A percentile compares a stretch with the other conserved stretches of the same genome.
Evolutionary conservation across 2,797 vertebrate species (phyloP).

Genomic region (Lutjanus campechanus): DNA sequence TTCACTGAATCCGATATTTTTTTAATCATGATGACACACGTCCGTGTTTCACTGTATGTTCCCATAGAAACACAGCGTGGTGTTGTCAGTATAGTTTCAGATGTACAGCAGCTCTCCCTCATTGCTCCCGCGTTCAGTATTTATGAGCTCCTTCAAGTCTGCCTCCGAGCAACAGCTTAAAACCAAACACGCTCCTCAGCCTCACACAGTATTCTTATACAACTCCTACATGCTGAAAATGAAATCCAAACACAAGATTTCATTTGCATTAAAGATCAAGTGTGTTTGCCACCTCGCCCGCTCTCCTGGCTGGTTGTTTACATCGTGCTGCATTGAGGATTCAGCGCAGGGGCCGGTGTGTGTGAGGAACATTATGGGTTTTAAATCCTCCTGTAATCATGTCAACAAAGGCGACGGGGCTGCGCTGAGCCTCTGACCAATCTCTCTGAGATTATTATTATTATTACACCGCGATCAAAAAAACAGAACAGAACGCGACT

Average conservation of each 20-base stretch:
- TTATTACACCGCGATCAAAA: slow-evolving; percentile 42
- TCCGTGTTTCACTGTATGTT: slow-evolving; percentile 40
- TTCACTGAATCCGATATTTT: neutral
- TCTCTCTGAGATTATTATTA: slow-evolving; percentile 47
- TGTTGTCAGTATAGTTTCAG: slow-evolving; percentile 51
- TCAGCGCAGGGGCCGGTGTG: slow-evolving; percentile 12
- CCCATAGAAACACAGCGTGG: slow-evolving; percentile 70
- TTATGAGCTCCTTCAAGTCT: slow-evolving; percentile 45
- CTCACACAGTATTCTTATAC: slow-evolving; percentile 29
- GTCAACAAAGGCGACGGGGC: slow-evolving; percentile 46
- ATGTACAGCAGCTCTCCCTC: slow-evolving; percentile 37
- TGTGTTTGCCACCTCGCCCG: slow-evolving; percentile 29
- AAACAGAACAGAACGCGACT: slow-evolving; percentile 3
- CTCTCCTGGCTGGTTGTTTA: slow-evolving; percentile 27
- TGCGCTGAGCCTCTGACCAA: slow-evolving; percentile 32
- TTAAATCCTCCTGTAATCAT: slow-evolving; percentile 63
- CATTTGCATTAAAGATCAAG: slow-evolving; percentile 58
- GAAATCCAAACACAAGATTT: slow-evolving; percentile 61
- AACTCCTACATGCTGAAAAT: slow-evolving; percentile 56
- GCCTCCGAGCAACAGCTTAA: slow-evolving; percentile 51
- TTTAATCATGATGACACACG: slow-evolving; percentile 1
- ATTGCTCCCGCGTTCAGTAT: slow-evolving; percentile 37
- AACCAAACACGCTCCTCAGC: slow-evolving; percentile 39
- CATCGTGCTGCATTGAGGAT: slow-evolving; percentile 19
- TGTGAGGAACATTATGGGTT: slow-evolving; percentile 36